phyloP scores from a whole-genome alignment of 2,888 invertebrate genomes.

The Drosophila melanosoma region DNA sequence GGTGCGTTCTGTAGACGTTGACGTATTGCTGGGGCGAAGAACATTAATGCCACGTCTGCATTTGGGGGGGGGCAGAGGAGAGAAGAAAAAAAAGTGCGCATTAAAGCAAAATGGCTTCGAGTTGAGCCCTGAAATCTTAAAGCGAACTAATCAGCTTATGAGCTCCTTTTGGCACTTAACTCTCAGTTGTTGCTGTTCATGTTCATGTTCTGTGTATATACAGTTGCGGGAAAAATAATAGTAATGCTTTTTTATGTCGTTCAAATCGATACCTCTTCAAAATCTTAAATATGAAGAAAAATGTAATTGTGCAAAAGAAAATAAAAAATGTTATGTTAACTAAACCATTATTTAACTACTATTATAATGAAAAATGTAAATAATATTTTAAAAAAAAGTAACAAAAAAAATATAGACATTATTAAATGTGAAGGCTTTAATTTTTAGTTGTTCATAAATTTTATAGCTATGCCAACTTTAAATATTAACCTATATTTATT shows the following conservation, averaged over 20 bases:
- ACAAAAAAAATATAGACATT: background rate
- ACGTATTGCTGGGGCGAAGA: conserved; percentile 20
- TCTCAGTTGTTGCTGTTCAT: background rate
- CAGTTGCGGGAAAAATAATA: background rate
- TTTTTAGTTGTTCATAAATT: background rate
- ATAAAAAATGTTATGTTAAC: no score
- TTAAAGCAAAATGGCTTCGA: conserved; percentile 18
- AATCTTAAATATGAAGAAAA: background rate
- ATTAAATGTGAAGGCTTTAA: background rate
- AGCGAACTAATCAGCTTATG: conserved; percentile 42
- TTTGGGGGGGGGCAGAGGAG: background rate
- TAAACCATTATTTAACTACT: no score
- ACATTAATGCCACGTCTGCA: conserved; percentile 17
- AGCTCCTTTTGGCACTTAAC: background rate
- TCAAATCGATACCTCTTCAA: background rate
- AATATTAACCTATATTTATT: background rate
- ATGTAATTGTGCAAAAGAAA: background rate
- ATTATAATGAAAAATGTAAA: no score
- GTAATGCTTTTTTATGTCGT: background rate
- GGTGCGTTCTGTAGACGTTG: background rate
- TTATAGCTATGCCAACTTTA: background rate
- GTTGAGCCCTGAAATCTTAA: conserved; percentile 5
- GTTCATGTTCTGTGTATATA: background rate
- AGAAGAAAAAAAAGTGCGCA: conserved; percentile 15
- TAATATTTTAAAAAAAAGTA: no score